phyloP scores from a whole-genome alignment of 23 tunicate genomes.

The Ascidia mentula region DNA sequence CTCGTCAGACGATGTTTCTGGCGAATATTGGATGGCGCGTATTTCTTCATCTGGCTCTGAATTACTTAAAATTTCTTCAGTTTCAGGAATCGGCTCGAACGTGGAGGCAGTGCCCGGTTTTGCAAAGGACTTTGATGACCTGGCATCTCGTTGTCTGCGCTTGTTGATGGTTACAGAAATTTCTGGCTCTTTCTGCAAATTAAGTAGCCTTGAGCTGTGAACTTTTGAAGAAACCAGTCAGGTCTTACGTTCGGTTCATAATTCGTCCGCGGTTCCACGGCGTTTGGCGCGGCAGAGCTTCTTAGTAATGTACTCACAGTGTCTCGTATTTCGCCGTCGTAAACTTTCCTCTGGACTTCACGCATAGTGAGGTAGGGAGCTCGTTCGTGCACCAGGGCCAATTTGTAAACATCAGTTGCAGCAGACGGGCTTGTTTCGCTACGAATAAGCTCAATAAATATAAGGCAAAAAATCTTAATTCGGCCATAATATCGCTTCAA shows the following conservation, averaged over 20 bases:
- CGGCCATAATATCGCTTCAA: too few relatives aligned
- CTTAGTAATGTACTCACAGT: background rate
- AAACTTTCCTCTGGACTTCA: slow-evolving; percentile 59
- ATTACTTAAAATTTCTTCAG: slow-evolving; percentile 7
- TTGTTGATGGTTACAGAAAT: background rate
- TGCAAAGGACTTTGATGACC: background rate
- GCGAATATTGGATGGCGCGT: background rate
- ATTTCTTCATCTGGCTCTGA: slow-evolving; percentile 17
- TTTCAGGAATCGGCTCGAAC: slow-evolving; percentile 62
- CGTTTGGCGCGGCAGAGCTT: background rate
- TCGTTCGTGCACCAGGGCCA: slow-evolving; percentile 65
- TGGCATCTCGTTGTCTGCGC: background rate
- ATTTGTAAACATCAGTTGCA: slow-evolving; percentile 69
- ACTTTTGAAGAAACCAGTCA: background rate
- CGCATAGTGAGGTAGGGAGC: slow-evolving; percentile 51
- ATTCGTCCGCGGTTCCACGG: background rate
- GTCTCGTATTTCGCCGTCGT: slow-evolving; percentile 69
- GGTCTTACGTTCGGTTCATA: background rate
- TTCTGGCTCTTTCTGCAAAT: background rate
- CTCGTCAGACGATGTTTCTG: background rate
- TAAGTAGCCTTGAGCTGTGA: background rate
- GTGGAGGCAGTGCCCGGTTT: slow-evolving; percentile 8
- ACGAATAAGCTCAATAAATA: too few relatives aligned
- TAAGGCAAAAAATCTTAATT: too few relatives aligned
- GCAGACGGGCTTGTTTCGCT: slow-evolving; percentile 47